These are phyloP conservation scores for Tretioscincus oriximinensis DNA, from an alignment of 2,113 vertebrate genomes.

Conservation along the genomic window DNA sequence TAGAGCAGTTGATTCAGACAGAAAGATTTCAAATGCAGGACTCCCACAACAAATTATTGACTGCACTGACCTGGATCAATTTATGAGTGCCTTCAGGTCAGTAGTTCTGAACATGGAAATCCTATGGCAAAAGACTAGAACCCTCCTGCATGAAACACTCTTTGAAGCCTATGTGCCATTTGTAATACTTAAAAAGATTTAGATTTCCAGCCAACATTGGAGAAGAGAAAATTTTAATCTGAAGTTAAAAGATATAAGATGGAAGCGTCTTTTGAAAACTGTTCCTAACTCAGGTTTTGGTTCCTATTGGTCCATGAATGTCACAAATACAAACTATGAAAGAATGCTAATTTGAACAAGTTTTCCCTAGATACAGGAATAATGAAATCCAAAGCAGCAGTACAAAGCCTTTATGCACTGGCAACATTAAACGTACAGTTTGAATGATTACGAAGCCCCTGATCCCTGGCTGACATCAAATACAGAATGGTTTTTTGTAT, in stretches of 20 bases:
- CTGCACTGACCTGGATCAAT: conserved; percentile 55
- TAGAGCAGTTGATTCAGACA: conserved; percentile 18
- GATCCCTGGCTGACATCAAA: conserved; percentile 1
- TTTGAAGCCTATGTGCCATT: conserved; percentile 48
- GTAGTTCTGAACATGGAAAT: conserved; percentile 38
- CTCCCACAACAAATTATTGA: conserved; percentile 50
- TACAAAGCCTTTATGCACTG: not conserved
- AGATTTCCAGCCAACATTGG: conserved; percentile 47
- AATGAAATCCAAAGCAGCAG: not conserved
- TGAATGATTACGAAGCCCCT: not conserved
- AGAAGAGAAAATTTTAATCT: conserved; percentile 18
- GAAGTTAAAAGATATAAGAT: conserved; percentile 30
- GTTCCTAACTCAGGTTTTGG: conserved; percentile 14
- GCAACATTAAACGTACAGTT: not conserved
- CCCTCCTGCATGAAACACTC: conserved; percentile 55
- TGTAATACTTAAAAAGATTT: conserved; percentile 55
- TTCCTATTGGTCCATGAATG: not conserved
- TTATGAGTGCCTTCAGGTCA: conserved; percentile 59
- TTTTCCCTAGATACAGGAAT: not conserved
- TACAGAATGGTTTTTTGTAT: not conserved
- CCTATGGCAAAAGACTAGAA: conserved; percentile 45
- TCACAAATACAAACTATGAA: conserved; percentile 19
- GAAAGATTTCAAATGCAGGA: conserved; percentile 28
- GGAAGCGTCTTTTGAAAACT: conserved; percentile 7
- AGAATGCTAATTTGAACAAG: conserved; percentile 23